phyloP scores from a whole-genome alignment of 2,113 vertebrate species.

The Peromyscus maniculatus region DNA sequence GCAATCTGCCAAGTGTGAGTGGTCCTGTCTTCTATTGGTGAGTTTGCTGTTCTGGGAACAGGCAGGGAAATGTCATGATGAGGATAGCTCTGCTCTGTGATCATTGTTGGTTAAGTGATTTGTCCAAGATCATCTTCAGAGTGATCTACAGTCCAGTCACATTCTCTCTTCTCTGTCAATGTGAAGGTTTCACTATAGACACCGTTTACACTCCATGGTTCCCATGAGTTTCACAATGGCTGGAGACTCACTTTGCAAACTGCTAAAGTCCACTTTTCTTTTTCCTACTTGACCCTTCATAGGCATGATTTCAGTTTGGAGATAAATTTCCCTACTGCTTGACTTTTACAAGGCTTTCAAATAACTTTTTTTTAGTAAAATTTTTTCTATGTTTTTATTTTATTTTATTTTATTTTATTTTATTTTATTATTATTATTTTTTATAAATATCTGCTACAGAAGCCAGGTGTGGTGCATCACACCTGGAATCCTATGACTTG shows the following conservation, averaged over 20 bases:
- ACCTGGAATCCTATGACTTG: not conserved
- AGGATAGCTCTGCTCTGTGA: slow-evolving; percentile 22
- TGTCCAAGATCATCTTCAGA: not conserved
- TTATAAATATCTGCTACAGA: not conserved
- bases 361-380: not conserved
- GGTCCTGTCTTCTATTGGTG: not conserved
- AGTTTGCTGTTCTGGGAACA: not conserved
- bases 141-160: not conserved
- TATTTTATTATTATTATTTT: not conserved
- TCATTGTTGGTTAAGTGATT: slow-evolving; percentile 55
- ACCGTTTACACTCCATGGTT: slow-evolving; percentile 30
- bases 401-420: too few relatives aligned
- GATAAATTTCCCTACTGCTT: slow-evolving; percentile 23
- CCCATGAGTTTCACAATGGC: not conserved
- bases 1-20: not conserved
- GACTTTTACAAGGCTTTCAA: not conserved
- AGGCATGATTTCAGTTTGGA: not conserved
- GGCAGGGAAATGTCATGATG: not conserved
- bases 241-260: slow-evolving; percentile 2
- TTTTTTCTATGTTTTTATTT: not conserved
- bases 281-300: not conserved
- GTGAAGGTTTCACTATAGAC: not conserved
- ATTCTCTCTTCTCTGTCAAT: slow-evolving; percentile 24
- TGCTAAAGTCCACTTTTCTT: slow-evolving; percentile 17
- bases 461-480: too few relatives aligned